Evolutionary conservation across 2,113 vertebrate species (phyloP).

Genomic region (Pimephales promelas): DNA sequence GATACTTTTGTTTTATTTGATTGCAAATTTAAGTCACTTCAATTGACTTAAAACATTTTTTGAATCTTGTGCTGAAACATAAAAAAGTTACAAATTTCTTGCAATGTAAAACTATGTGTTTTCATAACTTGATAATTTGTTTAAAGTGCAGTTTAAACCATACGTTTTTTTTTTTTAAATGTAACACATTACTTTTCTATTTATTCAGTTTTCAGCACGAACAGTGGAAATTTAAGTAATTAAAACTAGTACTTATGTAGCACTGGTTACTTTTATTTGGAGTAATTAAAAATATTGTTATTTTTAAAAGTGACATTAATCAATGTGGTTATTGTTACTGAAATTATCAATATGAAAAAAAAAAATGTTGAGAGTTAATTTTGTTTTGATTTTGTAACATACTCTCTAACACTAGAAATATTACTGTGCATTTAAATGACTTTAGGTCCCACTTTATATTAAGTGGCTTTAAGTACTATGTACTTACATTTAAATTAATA

Average conservation of each 20-base stretch:
- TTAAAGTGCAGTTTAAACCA: not conserved
- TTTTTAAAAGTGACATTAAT: not conserved
- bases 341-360: too few species aligned
- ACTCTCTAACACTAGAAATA: not conserved
- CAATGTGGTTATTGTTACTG: not conserved
- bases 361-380: too few species aligned
- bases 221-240: not conserved
- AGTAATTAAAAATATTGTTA: not conserved
- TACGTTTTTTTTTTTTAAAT: not conserved
- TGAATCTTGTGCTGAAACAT: too few species aligned
- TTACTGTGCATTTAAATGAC: not conserved
- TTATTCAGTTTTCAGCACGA: not conserved
- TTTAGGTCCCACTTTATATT: too few species aligned
- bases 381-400: not conserved
- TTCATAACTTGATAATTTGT: too few species aligned
- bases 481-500: too few species aligned
- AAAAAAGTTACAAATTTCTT: too few species aligned
- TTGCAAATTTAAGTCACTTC: too few species aligned
- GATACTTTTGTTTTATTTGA: too few species aligned
- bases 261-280: not conserved
- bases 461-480: too few species aligned
- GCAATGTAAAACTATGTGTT: too few species aligned
- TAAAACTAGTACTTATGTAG: not conserved
- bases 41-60: too few species aligned
- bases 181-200: not conserved